Base-by-base conservation (phyloP, 2,888 invertebrate genomes). In the Gastrophysa polygoni region DNA sequence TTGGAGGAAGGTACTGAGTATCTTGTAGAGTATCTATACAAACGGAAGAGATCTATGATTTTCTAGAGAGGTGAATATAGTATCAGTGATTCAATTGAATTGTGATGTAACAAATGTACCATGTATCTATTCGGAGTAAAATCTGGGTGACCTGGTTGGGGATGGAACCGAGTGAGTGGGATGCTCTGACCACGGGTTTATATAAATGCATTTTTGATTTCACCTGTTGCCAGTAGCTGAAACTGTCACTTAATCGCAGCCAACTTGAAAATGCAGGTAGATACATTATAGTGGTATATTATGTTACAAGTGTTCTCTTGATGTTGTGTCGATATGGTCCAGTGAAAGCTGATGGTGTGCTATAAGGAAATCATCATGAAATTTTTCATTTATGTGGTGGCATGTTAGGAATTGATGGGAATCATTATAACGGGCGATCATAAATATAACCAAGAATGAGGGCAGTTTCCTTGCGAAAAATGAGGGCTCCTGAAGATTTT, bases 201-300 rank as follows among this genome's bases (percentile, higher is more conserved):
- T 69, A 68, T 68, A 68, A 66, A 70, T 63, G 64, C 60, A 54
- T 57, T 51, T 60, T 50, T 63, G 59, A 66, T 69, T 71, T 69
- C 68, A 66, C 68, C 56, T 59, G 8, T 43, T 64, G 59, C 62
- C 62, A 70, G 68, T 70, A 64, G 56, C 51, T 44, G 28, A 54
- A 57, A 48, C 28, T 59, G 56, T 58, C 47, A 34, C 34, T 56
- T 14, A 24, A 11, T 54, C 32, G 28, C 55, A 11, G 29, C 20
- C 10, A 51, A n/a, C 38, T 1, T 14, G 7, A 66, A 64, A 68
- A 69, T 69, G 69, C 66, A 69, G 62, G 63, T 67, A 65, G 28
- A 54, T 49, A 57, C 44, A 16, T 28, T 18, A 17, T 38, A 38
- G 34, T 59, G 51, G 54, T 65, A 32, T 47, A 51, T 54, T 48